Conservation (phyloP, 2,888 invertebrate genomes). For the Cactoblastis cactorum region DNA sequence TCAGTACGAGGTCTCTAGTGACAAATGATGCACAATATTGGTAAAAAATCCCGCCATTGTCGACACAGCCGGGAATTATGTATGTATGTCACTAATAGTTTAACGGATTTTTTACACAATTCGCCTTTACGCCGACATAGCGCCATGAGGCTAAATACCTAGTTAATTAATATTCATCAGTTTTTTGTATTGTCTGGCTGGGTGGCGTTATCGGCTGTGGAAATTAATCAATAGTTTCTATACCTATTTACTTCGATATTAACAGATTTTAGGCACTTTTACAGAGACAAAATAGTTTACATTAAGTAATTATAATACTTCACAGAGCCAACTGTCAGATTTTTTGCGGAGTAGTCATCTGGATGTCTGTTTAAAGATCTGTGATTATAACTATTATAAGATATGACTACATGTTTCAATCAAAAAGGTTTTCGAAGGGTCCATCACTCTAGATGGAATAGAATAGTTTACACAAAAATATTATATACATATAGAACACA, state of each 20-base stretch:
- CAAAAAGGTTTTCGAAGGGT: no score
- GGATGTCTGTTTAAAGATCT: no score
- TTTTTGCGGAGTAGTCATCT: no score
- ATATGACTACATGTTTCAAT: no score
- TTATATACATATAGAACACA: no score
- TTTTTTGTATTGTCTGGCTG: conserved; percentile 12
- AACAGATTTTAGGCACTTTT: neutral
- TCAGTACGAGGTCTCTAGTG: conserved; percentile 50
- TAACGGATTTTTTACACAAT: conserved; percentile 38
- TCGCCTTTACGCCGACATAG: conserved; percentile 8
- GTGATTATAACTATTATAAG: no score
- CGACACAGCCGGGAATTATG: conserved; percentile 40
- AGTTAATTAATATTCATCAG: conserved; percentile 16
- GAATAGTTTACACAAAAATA: no score
- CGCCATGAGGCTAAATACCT: conserved; percentile 4
- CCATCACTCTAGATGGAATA: no score
- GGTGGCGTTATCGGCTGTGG: conserved; percentile 10
- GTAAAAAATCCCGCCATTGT: conserved; percentile 56
- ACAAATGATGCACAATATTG: conserved; percentile 71
- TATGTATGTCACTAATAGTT: conserved; percentile 46
- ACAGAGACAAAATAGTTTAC: neutral
- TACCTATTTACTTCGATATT: neutral
- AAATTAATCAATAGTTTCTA: conserved; percentile 4
- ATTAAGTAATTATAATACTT: no score
- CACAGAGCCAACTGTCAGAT: no score